Percentiles rank a stretch among this genome's conserved stretches.
Evolutionary conservation across 2,797 vertebrate genomes (phyloP).

Genomic region (Squalus acanthias): DNA sequence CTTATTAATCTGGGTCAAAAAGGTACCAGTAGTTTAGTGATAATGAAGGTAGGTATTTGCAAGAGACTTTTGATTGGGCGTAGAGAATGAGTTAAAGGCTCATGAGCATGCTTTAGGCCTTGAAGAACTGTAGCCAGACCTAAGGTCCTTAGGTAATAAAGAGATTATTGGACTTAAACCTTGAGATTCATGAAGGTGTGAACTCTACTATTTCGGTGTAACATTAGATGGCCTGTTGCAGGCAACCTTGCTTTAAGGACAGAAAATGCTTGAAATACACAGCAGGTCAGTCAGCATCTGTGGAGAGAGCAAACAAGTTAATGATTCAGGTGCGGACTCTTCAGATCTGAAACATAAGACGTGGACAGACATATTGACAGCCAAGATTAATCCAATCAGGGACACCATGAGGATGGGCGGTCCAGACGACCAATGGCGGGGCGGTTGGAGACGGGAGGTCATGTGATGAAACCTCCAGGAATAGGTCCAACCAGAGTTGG

Average conservation of each 20-base stretch:
- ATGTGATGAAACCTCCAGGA: too few species aligned
- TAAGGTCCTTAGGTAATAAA: not conserved
- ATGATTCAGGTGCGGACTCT: not conserved
- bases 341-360: not conserved
- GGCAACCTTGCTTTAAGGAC: not conserved
- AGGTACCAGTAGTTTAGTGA: slow-evolving; percentile 24
- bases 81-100: slow-evolving; percentile 23
- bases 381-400: too few species aligned
- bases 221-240: not conserved
- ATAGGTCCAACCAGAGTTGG: too few species aligned
- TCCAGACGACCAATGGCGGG: too few species aligned
- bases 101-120: not conserved
- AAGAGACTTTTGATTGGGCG: not conserved
- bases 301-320: not conserved
- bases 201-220: not conserved
- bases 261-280: not conserved
- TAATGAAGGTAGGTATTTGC: slow-evolving; percentile 23
- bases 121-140: not conserved
- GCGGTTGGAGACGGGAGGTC: too few species aligned
- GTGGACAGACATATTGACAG: not conserved
- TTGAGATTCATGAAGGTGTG: not conserved
- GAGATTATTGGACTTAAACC: not conserved
- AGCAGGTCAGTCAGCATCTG: not conserved
- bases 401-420: too few species aligned
- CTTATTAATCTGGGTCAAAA: slow-evolving; percentile 36